These are phyloP conservation scores for Parnassius smintheus DNA, from an alignment of 2,888 invertebrate genomes.

Conservation along the genomic window DNA sequence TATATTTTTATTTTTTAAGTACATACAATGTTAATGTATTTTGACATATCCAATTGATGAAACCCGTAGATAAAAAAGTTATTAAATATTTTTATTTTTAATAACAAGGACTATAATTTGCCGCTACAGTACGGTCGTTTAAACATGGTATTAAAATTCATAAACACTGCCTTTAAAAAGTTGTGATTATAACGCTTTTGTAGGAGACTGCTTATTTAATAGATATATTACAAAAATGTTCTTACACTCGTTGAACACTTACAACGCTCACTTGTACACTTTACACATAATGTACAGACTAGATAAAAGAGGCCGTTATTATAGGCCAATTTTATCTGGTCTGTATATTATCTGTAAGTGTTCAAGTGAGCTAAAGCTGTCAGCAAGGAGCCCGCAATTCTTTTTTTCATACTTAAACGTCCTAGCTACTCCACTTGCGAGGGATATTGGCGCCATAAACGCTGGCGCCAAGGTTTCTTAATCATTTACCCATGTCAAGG, in stretches of 20 bases:
- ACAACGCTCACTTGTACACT: too few species aligned
- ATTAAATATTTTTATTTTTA: neutral
- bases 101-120: constrained; percentile 3
- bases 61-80: neutral
- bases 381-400: neutral
- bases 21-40: constrained; percentile 21
- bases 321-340: neutral
- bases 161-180: neutral
- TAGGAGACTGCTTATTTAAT: too few species aligned
- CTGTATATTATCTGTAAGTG: constrained; percentile 9
- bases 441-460: neutral
- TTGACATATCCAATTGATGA: constrained; percentile 3
- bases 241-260: neutral
- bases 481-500: constrained; percentile 19
- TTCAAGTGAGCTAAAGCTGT: neutral
- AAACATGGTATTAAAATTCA: neutral
- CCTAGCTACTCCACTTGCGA: constrained; percentile 14
- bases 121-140: neutral
- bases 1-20: too few species aligned
- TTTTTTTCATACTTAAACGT: neutral
- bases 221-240: too few species aligned
- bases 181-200: too few species aligned
- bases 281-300: too few species aligned
- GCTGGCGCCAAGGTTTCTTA: constrained; percentile 8
- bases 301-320: neutral